Evolutionary conservation across 2,888 invertebrate genomes (phyloP), one percentile per base, ranked within the genome.

Genomic region (Sylvicola fuscatus): DNA sequence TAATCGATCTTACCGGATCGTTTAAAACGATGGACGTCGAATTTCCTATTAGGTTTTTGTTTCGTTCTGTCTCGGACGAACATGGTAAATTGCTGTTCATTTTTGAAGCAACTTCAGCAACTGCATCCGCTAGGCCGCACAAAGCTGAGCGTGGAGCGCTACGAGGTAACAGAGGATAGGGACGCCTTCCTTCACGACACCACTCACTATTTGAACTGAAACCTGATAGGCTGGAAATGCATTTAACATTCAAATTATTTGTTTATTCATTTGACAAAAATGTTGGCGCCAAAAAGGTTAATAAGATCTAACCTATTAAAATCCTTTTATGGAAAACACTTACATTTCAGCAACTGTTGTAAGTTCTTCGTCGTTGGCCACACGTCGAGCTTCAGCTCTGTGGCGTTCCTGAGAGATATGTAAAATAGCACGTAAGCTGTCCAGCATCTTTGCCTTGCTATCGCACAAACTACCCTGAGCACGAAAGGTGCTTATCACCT

Each of bases 341-440:
- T 67, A 90, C 90, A 78, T 77, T 54, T 87, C 79, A 46, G 90
- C 87, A 56, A 92, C 82, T 38, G 84, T 81, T 45, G 78, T 72
- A 46, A 90, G 64, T 56, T 79, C 72, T 56, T 92, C 89, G 62
- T 90, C 90, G 61, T 87, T 90, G 38, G 84, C 79, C 48, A 84
- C 90, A 58, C 90, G 70, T 47, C 90, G 70, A 47, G 89, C 73
- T 65, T 92, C 92, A 37, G 89, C 89, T 50, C 82, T 75, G 61
- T 92, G 90, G 47, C 92, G 69, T 58, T 92, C 92, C 53, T 75
- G 73, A 41, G 84, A 77, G 57, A 92, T 89, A 60, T 84, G 83
- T 56, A 80, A 70, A 52, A 73, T 69, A 54, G 70, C 68, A 51
- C 83, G 77, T 46, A 89, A 67, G 52, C 89, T 84, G 54, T 78